Conservation (phyloP, 1,140 invertebrate genomes). For the Euborellia annulipes region DNA sequence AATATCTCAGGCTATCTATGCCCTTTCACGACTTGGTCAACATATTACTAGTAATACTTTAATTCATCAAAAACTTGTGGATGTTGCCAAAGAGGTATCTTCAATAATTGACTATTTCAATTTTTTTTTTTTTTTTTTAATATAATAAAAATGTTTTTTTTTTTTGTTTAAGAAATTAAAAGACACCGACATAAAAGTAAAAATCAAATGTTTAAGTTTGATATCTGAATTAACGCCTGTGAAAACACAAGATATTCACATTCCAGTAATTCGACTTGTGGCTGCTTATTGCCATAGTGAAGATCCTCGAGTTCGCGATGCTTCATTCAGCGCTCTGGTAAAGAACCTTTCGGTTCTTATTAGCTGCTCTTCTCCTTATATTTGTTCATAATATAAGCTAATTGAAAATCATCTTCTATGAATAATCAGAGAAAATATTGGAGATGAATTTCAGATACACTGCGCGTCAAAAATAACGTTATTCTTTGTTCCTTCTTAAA, state of each 20-base stretch:
- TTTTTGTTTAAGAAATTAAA: slow-evolving; percentile 40
- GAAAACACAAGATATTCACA: slow-evolving; percentile 26
- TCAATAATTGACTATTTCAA: too few species aligned
- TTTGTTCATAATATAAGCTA: too few species aligned
- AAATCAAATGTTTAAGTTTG: slow-evolving; percentile 59
- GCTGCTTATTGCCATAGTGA: slow-evolving; percentile 69
- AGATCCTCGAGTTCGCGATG: slow-evolving; percentile 76
- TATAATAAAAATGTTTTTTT: slow-evolving; percentile 2
- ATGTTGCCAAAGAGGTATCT: slow-evolving; percentile 27
- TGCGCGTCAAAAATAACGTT: too few species aligned
- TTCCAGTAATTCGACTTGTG: slow-evolving; percentile 39
- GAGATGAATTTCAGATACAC: too few species aligned
- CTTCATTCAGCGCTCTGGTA: slow-evolving; percentile 72
- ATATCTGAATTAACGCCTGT: slow-evolving; percentile 45
- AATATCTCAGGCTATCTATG: slow-evolving; percentile 54
- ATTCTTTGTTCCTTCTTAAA: too few species aligned
- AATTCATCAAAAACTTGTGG: slow-evolving; percentile 25
- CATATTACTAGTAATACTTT: slow-evolving; percentile 18
- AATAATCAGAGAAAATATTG: too few species aligned
- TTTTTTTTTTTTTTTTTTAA: slow-evolving; percentile 10
- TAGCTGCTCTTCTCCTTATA: too few species aligned
- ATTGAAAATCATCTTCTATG: too few species aligned
- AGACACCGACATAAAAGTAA: slow-evolving; percentile 42
- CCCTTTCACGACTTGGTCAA: slow-evolving; percentile 45
- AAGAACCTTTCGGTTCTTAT: too few species aligned